Base-by-base conservation (phyloP, 2,797 vertebrate species). In the Syndactyla subalaris region DNA sequence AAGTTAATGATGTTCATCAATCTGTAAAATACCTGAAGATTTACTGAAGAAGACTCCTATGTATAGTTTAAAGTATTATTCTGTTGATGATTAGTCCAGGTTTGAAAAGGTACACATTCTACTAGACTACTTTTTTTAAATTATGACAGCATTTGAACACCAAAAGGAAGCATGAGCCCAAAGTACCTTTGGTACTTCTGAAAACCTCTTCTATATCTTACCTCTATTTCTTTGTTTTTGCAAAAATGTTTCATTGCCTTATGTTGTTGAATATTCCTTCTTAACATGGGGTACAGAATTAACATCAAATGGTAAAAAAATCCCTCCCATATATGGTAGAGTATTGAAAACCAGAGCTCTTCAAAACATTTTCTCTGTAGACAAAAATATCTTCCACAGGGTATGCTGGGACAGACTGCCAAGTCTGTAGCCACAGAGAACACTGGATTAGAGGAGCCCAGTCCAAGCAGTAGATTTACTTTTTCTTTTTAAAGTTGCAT, bases 241-340 rank as follows among this genome's bases (percentile, higher is more conserved):
- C 30, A 85, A 85, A 79, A 38, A 46, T 29, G 30, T 66, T 92
- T 92, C 73, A 61, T 38, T 85, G 87, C 72, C 59, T 96, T 91
- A 70, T 36, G 59, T 61, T 68, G 82, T 70, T 70, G 68, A 91
- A 75, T 93, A 75, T n/a, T 83, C 66, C 76, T 59, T 81, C 36
- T 32, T 91, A 95, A 89, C 77, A 90, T 61, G 85, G 66, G 32
- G 62, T 55, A 89, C 76, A 88, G 76, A 96, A 96, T 94, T 88
- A 85, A 91, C 86, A 91, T 87, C 91, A 91, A 94, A 93, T 72
- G 82, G 58, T 66, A 92, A 97, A 89, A 89, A 93, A 85, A 89
- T 94, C 75, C 58, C 78, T 92, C 82, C 95, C 96, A 95, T 97
- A 96, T 94, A 97, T 94, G 95, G 95, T 88, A 89, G 89, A 89